These are phyloP conservation scores for Pygoscelis adeliae DNA, from an alignment of 2,113 vertebrate genomes.

Conservation along the genomic window DNA sequence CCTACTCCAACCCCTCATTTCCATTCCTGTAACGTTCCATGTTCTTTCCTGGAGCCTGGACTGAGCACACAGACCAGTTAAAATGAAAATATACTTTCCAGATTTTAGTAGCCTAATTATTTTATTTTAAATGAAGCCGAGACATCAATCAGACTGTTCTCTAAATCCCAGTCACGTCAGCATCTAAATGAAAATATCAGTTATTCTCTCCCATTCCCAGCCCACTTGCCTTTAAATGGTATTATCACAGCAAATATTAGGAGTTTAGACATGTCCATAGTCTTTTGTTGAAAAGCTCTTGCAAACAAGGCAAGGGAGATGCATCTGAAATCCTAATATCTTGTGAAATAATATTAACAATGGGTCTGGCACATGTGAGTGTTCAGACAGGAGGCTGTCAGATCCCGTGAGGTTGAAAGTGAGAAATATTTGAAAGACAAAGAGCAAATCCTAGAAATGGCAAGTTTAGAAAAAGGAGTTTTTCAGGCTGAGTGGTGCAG, in stretches of 20 bases:
- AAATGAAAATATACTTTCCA: slow-evolving; percentile 75
- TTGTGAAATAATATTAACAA: slow-evolving; percentile 47
- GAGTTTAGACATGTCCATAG: slow-evolving; percentile 59
- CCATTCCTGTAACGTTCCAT: slow-evolving; percentile 49
- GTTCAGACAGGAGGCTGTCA: not conserved
- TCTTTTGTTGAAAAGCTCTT: slow-evolving; percentile 55
- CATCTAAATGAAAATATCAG: slow-evolving; percentile 68
- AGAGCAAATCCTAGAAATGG: slow-evolving; percentile 14
- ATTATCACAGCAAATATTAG: slow-evolving; percentile 70
- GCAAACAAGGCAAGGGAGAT: slow-evolving; percentile 49
- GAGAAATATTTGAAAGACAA: slow-evolving; percentile 49
- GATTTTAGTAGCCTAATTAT: slow-evolving; percentile 70
- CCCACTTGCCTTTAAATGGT: slow-evolving; percentile 62
- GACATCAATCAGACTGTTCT: slow-evolving; percentile 60
- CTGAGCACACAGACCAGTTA: slow-evolving; percentile 52
- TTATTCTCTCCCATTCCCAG: slow-evolving; percentile 57
- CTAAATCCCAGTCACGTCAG: slow-evolving; percentile 61
- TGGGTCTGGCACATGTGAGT: not conserved
- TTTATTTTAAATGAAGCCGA: slow-evolving; percentile 69
- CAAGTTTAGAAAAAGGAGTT: not conserved
- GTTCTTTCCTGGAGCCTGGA: slow-evolving; percentile 28
- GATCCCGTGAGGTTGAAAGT: not conserved
- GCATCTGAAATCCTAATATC: slow-evolving; percentile 62
- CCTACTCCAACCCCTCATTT: slow-evolving; percentile 40
- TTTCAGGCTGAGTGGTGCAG: not conserved